Evolutionary conservation across 2,113 vertebrate genomes (phyloP).

Genomic region (Gambusia affinis): DNA sequence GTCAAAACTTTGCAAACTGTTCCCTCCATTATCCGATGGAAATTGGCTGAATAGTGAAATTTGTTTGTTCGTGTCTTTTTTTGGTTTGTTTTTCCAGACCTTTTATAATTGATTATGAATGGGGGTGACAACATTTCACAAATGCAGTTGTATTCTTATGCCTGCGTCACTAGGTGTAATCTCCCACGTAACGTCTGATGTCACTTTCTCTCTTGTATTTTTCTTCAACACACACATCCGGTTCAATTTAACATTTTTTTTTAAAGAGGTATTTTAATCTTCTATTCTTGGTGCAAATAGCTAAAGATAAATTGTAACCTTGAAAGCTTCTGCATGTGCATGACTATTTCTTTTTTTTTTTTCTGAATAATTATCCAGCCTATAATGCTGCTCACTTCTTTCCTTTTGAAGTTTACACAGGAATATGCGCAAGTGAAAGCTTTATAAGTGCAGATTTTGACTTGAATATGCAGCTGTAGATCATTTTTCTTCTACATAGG

Average conservation of each 20-base stretch:
- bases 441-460: neutral
- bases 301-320: neutral
- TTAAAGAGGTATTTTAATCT: neutral
- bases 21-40: neutral
- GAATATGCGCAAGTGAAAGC: neutral
- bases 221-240: neutral
- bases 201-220: constrained; percentile 40
- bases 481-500: neutral
- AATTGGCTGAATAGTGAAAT: neutral
- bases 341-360: neutral
- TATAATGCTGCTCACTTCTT: neutral
- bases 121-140: constrained; percentile 21
- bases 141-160: constrained; percentile 42
- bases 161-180: constrained; percentile 67
- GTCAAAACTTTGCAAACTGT: neutral
- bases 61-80: neutral
- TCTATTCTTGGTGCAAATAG: neutral
- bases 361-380: neutral
- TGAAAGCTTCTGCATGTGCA: neutral
- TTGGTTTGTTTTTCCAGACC: no score
- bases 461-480: neutral
- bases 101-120: neutral
- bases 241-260: neutral
- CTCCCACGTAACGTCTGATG: constrained; percentile 60
- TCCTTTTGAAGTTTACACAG: neutral